Base-by-base conservation (phyloP, 2,113 vertebrate species). In the Sebastes fasciatus region DNA sequence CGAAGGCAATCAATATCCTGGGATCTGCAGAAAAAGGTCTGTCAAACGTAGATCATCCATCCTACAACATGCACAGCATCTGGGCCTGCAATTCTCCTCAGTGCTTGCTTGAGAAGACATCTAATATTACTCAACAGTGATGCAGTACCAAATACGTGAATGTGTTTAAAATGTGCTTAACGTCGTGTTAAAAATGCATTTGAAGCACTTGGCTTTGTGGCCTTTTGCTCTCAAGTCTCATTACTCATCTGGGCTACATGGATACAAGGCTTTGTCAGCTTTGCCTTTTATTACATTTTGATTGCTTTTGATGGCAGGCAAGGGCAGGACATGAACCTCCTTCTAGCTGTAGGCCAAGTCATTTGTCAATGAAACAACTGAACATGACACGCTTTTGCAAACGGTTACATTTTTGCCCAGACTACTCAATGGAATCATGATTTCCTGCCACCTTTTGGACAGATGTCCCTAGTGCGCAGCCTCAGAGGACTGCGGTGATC, bases 301-400 rank as follows among this genome's bases (percentile, higher is more conserved):
- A 86, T 77, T 85, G 55, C 46, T 64, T 87, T 82, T 63, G 55
- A 78, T 68, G 82, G 73, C 83, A 88, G 60, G 21, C 63, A 80
- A 77, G 77, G 79, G 80, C 74, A 89, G 60, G 79, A 60, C 54
- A 60, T 48, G 48, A 77, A 77, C 40, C 51, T 82, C 69, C 65
- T 69, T 74, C 79, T 58, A 75, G 79, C 81, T 67, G 49, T 54
- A 73, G 82, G 83, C 65, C 43, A 68, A 70, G 66, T 87, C 58
- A 85, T 88, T 84, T 87, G 61, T 78, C 80, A 80, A 11, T 74
- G 26, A 83, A 90, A 87, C 84, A 84, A 88, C 19, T 69, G 48
- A 83, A 82, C 66, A 72, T 71, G 82, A 63, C 80, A 85, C 6
- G 34, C 57, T 86, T 88, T 73, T 69, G 51, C 43, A 83, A 68